Evolutionary conservation across 2,888 invertebrate species (phyloP), one percentile per base, ranked within the genome.

Genomic region (Limulus polyphemus): DNA sequence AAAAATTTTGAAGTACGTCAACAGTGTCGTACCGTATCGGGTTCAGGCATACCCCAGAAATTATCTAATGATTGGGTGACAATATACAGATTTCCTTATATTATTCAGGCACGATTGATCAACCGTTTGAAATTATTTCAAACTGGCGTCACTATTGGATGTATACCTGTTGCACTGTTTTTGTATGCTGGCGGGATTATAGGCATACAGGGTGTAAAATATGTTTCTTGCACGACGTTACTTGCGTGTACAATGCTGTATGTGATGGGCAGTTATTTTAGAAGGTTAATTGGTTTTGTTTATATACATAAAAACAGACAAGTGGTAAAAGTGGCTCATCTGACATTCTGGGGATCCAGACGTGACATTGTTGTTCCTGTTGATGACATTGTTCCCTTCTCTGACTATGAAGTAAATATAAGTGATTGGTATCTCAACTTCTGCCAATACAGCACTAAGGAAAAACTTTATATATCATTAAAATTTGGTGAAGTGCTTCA

Each of bases 11-110:
- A 32, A 32, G 32, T 32, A 32, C 32, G 32, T 32, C 32, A 32
- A 32, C 32, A 32, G 7, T 32, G 7, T 32, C 32, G 32, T 32
- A 32, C 5, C 32, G 5, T 32, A 32, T 32, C 32, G 7, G 32
- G 32, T 32, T 32, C 32, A 32, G 7, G 32, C 32, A 32, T 32
- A 32, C 3, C 32, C 32, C 32, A 32, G 32, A 32, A 32, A 3
- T 32, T 32, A 32, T 32, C 32, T 32, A 32, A 32, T 32, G 51
- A 54, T 17, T 54, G 54, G 54, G 11, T 11, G 11, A 16, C 17
- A 17, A 17, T 54, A 17, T 54, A 54, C 54, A 54, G 54, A 14
- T 54, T 54, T 54, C 54, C 54, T 11, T 54, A 54, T 32, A 54
- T 54, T 11, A 54, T 17, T 54, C 9, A 54, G 11, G 54, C 54